Evolutionary conservation across 23 tunicate species (phyloP).

Genomic region (Ciona savignyi): DNA sequence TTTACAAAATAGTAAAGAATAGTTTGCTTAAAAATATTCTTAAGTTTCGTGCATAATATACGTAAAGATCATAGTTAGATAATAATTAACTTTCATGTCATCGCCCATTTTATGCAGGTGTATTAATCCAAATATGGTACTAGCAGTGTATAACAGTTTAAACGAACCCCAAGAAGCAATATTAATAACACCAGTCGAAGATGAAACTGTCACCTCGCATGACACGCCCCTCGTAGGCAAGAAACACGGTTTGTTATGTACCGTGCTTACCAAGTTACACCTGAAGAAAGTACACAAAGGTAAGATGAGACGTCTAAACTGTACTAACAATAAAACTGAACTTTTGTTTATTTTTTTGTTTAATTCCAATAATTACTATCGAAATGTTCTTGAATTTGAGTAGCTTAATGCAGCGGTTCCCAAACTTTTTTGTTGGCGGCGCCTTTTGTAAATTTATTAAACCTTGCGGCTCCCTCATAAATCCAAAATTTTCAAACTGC

Average conservation of each 20-base stretch:
- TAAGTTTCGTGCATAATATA: neutral
- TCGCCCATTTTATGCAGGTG: neutral
- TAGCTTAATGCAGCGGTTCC: neutral
- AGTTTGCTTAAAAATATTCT: neutral
- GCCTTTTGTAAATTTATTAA: too few species aligned
- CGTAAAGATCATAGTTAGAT: neutral
- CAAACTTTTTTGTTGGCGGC: neutral
- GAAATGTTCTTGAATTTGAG: too few species aligned
- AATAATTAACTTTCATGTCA: neutral
- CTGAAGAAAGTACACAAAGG: slow-evolving; percentile 11
- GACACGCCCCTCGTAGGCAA: neutral
- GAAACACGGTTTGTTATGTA: slow-evolving; percentile 12
- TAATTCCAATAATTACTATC: too few species aligned
- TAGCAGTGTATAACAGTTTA: neutral
- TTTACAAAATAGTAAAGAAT: too few species aligned
- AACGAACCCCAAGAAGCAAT: neutral
- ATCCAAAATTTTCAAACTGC: too few species aligned
- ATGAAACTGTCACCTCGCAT: neutral
- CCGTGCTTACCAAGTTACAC: slow-evolving; percentile 2
- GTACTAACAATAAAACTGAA: too few species aligned
- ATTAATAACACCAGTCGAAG: neutral
- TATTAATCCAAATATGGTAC: too few species aligned
- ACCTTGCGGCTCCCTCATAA: too few species aligned
- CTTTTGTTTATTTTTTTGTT: too few species aligned
- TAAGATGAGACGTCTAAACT: too few species aligned